Conservation (phyloP, 2,797 vertebrate genomes). For the Labeo calbasu region DNA sequence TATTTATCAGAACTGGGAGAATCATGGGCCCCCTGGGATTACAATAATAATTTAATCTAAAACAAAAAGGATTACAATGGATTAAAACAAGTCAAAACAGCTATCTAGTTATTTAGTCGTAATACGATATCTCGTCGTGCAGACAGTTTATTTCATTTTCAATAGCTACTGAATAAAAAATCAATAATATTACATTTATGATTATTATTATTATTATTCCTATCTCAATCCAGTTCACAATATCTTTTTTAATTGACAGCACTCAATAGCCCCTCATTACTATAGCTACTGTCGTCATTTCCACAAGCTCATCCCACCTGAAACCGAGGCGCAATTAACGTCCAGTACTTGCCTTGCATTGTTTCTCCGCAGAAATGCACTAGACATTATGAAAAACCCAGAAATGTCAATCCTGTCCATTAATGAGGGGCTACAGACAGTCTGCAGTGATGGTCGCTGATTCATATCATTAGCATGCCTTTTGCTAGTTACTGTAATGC, state of each 20-base stretch:
- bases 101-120: background rate
- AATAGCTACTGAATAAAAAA: background rate
- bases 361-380: constrained; percentile 45
- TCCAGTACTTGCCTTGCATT: constrained; percentile 19
- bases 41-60: background rate
- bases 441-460: constrained; percentile 42
- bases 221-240: background rate
- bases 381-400: constrained; percentile 65
- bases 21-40: background rate
- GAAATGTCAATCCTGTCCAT: constrained; percentile 69
- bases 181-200: background rate
- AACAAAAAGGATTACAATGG: background rate
- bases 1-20: background rate
- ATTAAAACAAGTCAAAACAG: background rate
- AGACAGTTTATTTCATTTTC: background rate
- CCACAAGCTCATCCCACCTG: constrained; percentile 72
- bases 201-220: background rate
- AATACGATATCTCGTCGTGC: background rate
- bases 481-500: constrained; percentile 61
- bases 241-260: constrained; percentile 47
- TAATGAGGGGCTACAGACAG: constrained; percentile 70
- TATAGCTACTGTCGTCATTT: constrained; percentile 65
- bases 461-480: constrained; percentile 68
- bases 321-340: constrained; percentile 66
- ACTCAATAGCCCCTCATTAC: constrained; percentile 53